Conservation (phyloP, 2,797 vertebrate genomes). For the Rallus crepitans region DNA sequence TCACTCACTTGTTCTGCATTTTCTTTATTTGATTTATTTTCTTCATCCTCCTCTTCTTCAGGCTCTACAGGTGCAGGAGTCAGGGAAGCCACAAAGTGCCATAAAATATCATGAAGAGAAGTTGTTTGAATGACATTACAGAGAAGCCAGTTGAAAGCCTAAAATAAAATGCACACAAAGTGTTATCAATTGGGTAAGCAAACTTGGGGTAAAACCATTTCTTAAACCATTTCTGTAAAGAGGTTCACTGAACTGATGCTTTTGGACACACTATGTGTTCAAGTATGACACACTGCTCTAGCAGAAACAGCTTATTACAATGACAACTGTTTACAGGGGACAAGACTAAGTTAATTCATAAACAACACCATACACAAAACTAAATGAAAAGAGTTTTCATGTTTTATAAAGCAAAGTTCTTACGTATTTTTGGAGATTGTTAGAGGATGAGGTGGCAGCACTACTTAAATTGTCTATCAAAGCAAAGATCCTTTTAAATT, state of each 20-base stretch:
- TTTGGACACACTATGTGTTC: background rate
- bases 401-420: background rate
- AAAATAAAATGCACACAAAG: background rate
- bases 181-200: background rate
- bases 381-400: background rate
- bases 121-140: conserved; percentile 99
- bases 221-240: background rate
- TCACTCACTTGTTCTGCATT: conserved; percentile 89
- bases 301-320: background rate
- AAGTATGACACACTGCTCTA: rapidly evolving
- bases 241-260: background rate
- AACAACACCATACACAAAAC: background rate
- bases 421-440: background rate
- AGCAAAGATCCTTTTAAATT: background rate
- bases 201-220: background rate
- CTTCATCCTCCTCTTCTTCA: conserved; percentile 97
- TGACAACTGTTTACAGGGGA: background rate
- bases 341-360: background rate
- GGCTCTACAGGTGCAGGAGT: conserved; percentile 94
- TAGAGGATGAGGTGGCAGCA: background rate
- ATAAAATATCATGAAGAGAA: conserved; percentile 97
- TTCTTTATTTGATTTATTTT: conserved; percentile 97
- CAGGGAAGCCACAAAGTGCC: conserved; percentile 98
- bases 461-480: background rate
- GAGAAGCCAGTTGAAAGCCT: conserved; percentile 99